Evolutionary conservation across 2,113 vertebrate species (phyloP).

Genomic region (Pachyramphus minor): DNA sequence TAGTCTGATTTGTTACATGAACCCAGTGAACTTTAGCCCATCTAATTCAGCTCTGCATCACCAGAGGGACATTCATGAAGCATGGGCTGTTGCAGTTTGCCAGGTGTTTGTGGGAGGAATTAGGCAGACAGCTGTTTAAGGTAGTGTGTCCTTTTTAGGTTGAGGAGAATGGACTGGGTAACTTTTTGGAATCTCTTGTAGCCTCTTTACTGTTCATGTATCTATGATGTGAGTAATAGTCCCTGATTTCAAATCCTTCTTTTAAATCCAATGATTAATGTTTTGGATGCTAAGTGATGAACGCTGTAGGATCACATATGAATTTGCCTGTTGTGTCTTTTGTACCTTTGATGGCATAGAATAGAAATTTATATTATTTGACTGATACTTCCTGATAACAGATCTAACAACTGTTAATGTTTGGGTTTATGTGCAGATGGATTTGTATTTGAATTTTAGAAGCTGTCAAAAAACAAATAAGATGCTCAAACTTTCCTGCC

Average conservation of each 20-base stretch:
- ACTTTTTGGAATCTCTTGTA: background rate
- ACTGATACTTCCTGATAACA: background rate
- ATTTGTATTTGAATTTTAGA: background rate
- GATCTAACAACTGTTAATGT: background rate
- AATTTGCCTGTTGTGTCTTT: background rate
- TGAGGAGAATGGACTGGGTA: background rate
- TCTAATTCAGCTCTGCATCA: background rate
- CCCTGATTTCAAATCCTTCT: background rate
- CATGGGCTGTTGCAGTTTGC: background rate
- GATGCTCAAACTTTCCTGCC: background rate
- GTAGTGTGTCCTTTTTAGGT: background rate
- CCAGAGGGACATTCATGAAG: background rate
- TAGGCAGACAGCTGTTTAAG: background rate
- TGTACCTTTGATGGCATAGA: background rate
- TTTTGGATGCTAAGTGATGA: background rate
- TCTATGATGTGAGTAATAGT: background rate
- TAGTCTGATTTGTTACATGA: background rate
- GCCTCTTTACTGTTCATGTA: background rate
- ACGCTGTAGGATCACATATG: background rate
- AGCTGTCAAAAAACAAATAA: background rate
- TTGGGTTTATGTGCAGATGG: background rate
- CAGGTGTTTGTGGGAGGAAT: background rate
- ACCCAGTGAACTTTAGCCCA: rapidly evolving
- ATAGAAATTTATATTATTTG: background rate
- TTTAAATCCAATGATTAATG: background rate